Conservation (phyloP, 2,888 invertebrate species). For the Tyria jacobaeae region DNA sequence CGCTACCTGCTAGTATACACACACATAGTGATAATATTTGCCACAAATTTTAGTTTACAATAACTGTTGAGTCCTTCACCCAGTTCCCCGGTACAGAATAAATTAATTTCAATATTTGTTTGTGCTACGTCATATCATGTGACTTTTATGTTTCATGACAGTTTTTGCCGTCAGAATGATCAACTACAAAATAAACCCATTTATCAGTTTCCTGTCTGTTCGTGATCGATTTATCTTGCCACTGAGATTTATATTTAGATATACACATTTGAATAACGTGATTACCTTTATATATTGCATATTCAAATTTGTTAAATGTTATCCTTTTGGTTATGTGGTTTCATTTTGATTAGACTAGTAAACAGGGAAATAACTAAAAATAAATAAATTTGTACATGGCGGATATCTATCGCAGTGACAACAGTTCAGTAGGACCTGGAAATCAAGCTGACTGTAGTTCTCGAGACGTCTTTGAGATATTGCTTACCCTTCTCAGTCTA, state of each 20-base stretch:
- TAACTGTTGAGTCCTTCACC: conserved; percentile 57
- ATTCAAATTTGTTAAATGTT: neutral
- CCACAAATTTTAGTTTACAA: conserved; percentile 17
- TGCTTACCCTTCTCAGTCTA: too few relatives aligned
- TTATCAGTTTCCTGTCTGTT: conserved; percentile 67
- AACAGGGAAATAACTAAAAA: too few relatives aligned
- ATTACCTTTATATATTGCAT: conserved; percentile 32
- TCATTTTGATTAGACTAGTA: too few relatives aligned
- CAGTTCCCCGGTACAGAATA: conserved; percentile 52
- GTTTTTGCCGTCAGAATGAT: conserved; percentile 58
- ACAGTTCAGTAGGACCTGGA: too few relatives aligned
- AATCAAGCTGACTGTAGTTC: too few relatives aligned
- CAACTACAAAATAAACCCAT: conserved; percentile 59
- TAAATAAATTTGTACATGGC: too few relatives aligned
- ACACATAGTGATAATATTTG: conserved; percentile 13
- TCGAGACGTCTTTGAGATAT: too few relatives aligned
- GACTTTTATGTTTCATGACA: conserved; percentile 62
- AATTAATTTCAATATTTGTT: conserved; percentile 63
- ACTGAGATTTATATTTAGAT: conserved; percentile 56
- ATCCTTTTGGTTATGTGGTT: neutral
- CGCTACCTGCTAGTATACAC: neutral
- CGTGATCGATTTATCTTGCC: conserved; percentile 81
- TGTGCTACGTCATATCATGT: conserved; percentile 70
- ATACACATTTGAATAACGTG: conserved; percentile 47
- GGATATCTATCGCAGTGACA: too few relatives aligned